Percentiles rank a stretch among this genome's conserved stretches.
phyloP scores from a whole-genome alignment of 2,113 vertebrate genomes.

The Picathartes gymnocephalus region DNA sequence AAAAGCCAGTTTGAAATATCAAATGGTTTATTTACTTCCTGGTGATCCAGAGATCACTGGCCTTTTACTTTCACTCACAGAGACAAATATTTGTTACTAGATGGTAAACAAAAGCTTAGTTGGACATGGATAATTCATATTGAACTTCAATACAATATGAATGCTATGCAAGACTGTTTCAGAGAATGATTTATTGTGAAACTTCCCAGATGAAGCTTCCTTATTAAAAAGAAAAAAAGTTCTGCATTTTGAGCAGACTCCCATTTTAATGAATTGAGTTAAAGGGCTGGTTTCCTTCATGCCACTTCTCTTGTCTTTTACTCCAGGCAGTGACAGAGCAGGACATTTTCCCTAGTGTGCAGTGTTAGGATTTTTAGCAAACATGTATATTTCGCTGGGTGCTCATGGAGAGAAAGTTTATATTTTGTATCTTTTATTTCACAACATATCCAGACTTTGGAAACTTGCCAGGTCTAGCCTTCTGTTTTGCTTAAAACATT shows the following conservation, averaged over 20 bases:
- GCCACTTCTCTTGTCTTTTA: neutral
- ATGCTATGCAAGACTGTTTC: neutral
- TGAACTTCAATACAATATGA: neutral
- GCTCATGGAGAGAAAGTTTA: neutral
- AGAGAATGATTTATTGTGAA: neutral
- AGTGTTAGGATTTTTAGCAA: neutral
- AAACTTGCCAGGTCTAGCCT: neutral
- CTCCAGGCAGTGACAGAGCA: neutral
- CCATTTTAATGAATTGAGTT: neutral
- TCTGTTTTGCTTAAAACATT: conserved; percentile 6
- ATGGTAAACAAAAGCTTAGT: neutral
- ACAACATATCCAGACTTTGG: neutral
- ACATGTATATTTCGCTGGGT: neutral
- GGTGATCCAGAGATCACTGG: neutral
- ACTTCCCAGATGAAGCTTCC: neutral
- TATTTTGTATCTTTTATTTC: neutral
- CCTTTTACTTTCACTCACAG: neutral
- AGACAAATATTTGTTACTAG: neutral
- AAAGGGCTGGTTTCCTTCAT: neutral
- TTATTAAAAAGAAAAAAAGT: neutral
- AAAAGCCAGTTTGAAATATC: neutral
- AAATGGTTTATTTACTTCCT: neutral
- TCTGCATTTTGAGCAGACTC: neutral
- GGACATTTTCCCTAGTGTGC: neutral
- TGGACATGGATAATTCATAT: neutral